Conservation (phyloP, 2,113 vertebrate species). For the Ciconia maguari region DNA sequence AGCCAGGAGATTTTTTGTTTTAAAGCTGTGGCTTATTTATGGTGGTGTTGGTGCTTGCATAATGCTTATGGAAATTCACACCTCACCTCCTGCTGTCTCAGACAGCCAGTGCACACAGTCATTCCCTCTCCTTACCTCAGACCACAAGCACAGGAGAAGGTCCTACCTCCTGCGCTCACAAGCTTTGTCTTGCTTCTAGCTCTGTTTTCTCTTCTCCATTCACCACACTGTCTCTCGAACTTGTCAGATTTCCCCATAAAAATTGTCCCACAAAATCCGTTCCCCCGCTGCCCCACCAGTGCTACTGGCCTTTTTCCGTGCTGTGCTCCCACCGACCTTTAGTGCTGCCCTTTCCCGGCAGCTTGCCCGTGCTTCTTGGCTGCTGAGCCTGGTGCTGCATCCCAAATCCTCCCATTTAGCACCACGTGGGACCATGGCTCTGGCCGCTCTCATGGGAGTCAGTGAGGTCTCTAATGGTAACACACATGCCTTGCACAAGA, state of each 20-base stretch:
- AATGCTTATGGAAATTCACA: background rate
- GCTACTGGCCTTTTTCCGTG: background rate
- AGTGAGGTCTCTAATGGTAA: background rate
- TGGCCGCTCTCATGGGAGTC: background rate
- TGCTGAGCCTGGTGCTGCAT: background rate
- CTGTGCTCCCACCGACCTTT: rapidly evolving
- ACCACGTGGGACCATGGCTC: background rate
- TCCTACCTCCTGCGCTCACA: rapidly evolving
- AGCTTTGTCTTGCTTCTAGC: background rate
- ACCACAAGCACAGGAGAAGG: background rate
- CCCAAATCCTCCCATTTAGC: background rate
- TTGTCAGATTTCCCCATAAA: background rate
- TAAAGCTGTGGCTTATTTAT: background rate
- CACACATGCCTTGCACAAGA: background rate
- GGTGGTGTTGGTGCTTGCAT: background rate
- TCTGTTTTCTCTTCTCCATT: background rate
- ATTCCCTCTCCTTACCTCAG: background rate
- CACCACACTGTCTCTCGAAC: background rate
- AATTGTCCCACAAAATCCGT: background rate
- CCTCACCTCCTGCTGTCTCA: background rate
- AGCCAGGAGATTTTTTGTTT: background rate
- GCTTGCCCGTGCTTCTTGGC: background rate
- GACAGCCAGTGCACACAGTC: background rate
- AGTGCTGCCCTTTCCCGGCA: background rate
- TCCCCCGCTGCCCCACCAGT: background rate